Base-by-base conservation (phyloP, 2,113 vertebrate genomes). In the Porphyrio hochstetteri region DNA sequence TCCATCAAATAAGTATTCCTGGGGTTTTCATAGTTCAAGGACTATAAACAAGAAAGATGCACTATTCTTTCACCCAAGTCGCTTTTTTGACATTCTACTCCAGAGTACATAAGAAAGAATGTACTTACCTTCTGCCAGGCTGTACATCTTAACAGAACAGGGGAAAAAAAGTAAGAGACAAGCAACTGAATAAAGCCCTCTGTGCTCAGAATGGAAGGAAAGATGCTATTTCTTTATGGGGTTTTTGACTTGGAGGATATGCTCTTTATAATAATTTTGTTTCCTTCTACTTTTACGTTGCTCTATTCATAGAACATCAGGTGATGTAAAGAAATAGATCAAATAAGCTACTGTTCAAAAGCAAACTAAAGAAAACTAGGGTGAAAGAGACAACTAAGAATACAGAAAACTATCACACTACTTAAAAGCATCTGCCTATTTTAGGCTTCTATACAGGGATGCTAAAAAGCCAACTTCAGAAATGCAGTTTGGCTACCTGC, bases 41-140 rank as follows among this genome's bases (percentile, higher is more conserved):
- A 27, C 64, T 63, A 90, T 81, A 93, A 96, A 92, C 60, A 90
- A 95, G 91, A 95, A 60, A 71, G 86, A 93, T 93, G 89, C 35
- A 38, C 57, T 75, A n/a, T 23, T 55, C 67, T 88, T 74, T 69
- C 85, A 86, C 38, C 57, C 71, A 83, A 79, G 74, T 69, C 2
- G 1, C 7, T 67, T 92, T 82, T 96, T 57, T 88, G 94, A 90
- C 88, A 78, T 87, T 86, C 60, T 88, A 13, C 60, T 95, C 81
- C 2, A 9, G 31, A 82, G 70, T 29, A 76, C 50, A 65, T 33
- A 63, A 94, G 69, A 82, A 94, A 83, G 72, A 92, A 82, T 44
- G 68, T 40, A 83, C 64, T 10, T 91, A 93, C 86, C 86, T 92
- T 86, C 74, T 78, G 85, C 24, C 79, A 84, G 72, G 88, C 44